Percentiles rank a stretch among this genome's conserved stretches.
phyloP scores from a whole-genome alignment of 2,797 vertebrate genomes.

The Lates japonicus region DNA sequence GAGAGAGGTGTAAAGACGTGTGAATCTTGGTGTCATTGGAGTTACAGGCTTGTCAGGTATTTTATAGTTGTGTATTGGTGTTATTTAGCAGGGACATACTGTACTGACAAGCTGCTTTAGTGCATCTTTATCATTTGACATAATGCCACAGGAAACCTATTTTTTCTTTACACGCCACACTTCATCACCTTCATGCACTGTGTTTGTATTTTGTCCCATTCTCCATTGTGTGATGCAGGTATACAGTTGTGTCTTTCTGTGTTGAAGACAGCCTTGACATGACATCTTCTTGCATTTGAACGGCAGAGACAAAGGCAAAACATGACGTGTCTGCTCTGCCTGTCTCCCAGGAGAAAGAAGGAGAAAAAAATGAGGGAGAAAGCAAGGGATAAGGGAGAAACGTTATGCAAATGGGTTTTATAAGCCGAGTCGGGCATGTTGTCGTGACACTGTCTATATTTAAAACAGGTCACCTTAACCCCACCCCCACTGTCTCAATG shows the following conservation, averaged over 20 bases:
- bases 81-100: conserved; percentile 50
- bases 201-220: conserved; percentile 38
- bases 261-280: conserved; percentile 67
- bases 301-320: conserved; percentile 72
- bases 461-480: conserved; percentile 90
- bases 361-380: conserved; percentile 18
- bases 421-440: conserved; percentile 86
- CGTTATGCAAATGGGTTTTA: conserved; percentile 85
- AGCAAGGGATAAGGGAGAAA: conserved; percentile 64
- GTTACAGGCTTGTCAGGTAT: conserved; percentile 45
- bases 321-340: conserved; percentile 59
- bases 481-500: conserved; percentile 84
- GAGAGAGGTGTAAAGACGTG: conserved; percentile 43
- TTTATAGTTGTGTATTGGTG: conserved; percentile 22
- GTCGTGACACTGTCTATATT: conserved; percentile 89
- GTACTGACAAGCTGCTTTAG: conserved; percentile 49
- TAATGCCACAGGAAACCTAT: conserved; percentile 51
- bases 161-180: conserved; percentile 32
- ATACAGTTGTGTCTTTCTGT: conserved; percentile 50
- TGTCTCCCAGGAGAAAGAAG: conserved; percentile 61
- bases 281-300: conserved; percentile 74
- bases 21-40: conserved; percentile 42
- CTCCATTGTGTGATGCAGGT: conserved; percentile 40
- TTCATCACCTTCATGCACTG: conserved; percentile 8
- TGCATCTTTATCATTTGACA: conserved; percentile 57